Conservation (phyloP, 2,797 vertebrate genomes). For the Rhabdophis nuchalis region DNA sequence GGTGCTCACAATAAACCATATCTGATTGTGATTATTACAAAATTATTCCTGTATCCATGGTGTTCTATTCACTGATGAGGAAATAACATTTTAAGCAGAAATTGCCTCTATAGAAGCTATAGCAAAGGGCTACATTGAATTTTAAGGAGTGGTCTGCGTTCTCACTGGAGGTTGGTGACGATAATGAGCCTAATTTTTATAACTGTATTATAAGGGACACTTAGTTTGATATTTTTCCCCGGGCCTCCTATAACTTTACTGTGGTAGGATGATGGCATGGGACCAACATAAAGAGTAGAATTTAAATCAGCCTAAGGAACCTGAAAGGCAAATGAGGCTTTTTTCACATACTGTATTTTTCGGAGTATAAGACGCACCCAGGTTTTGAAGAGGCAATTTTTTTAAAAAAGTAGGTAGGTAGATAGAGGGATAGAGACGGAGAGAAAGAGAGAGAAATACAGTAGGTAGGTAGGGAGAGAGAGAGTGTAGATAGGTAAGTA, state of each 20-base stretch:
- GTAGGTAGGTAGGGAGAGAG: too few species aligned
- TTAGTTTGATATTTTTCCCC: background rate
- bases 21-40: background rate
- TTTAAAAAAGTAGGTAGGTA: too few species aligned
- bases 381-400: too few species aligned
- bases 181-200: background rate
- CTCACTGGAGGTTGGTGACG: background rate
- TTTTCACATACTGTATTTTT: too few species aligned
- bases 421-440: too few species aligned
- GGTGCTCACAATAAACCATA: background rate
- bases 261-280: background rate
- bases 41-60: background rate
- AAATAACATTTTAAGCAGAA: background rate
- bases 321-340: background rate
- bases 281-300: background rate
- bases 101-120: background rate
- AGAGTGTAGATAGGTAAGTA: too few species aligned
- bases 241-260: background rate
- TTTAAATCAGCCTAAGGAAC: background rate
- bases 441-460: too few species aligned
- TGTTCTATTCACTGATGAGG: background rate
- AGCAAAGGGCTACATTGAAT: background rate
- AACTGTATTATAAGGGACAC: background rate
- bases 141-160: background rate
- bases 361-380: too few species aligned